phyloP scores from a whole-genome alignment of 1,140 invertebrate species.

The Conopomorpha cramerella region DNA sequence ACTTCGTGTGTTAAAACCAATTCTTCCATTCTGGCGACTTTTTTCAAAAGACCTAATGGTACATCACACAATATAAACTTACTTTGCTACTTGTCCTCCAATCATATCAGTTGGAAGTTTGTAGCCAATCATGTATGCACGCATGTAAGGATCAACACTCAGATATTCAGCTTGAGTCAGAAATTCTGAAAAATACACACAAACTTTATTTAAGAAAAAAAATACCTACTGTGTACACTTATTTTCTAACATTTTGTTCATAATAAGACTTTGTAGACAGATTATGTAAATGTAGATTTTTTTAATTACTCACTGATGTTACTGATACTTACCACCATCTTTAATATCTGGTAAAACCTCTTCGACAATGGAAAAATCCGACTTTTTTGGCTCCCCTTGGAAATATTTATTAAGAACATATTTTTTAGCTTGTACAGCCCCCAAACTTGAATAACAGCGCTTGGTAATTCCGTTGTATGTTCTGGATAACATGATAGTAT shows the following conservation, averaged over 20 bases:
- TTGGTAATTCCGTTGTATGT: no score
- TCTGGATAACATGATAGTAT: no score
- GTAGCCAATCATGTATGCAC: conserved; percentile 56
- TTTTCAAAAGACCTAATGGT: no score
- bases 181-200: no score
- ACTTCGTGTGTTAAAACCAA: no score
- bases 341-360: conserved; percentile 66
- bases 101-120: conserved; percentile 65
- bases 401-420: conserved; percentile 67
- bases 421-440: conserved; percentile 62
- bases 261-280: no score
- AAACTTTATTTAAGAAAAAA: no score
- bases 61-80: conserved; percentile 14
- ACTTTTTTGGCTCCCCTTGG: conserved; percentile 65
- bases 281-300: no score
- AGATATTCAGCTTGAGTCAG: conserved; percentile 68
- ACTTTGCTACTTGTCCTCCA: conserved; percentile 67
- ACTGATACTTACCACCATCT: conserved; percentile 67
- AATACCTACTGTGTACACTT: no score
- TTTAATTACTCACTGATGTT: no score
- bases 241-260: no score
- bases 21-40: no score
- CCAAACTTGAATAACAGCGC: conserved; percentile 36
- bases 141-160: conserved; percentile 76
- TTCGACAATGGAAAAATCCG: conserved; percentile 67